These are phyloP conservation scores for Charina bottae DNA, from an alignment of 2,113 vertebrate genomes.

Conservation along the genomic window DNA sequence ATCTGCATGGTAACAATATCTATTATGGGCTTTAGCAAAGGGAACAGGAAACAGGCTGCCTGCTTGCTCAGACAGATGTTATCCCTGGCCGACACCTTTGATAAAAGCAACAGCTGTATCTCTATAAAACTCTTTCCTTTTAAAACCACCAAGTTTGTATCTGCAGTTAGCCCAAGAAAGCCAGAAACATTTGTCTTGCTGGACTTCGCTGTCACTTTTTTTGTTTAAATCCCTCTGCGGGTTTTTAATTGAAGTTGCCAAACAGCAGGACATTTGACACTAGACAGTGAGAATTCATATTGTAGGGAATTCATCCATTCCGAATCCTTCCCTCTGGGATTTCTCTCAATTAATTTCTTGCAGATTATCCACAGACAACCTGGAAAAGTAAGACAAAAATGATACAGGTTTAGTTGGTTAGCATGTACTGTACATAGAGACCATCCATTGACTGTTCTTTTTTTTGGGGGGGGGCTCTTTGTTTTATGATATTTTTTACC, in stretches of 20 bases:
- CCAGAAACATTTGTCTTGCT: conserved; percentile 50
- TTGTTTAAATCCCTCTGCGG: conserved; percentile 34
- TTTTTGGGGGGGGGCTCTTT: no score
- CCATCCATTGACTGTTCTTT: neutral
- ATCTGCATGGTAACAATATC: conserved; percentile 53
- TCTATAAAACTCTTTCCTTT: conserved; percentile 48
- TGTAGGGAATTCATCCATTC: conserved; percentile 2
- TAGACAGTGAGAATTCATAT: conserved; percentile 42
- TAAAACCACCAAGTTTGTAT: conserved; percentile 44
- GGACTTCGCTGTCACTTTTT: conserved; percentile 44
- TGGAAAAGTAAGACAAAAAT: neutral
- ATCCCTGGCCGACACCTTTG: conserved; percentile 39
- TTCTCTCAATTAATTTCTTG: neutral
- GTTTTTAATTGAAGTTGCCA: conserved; percentile 66
- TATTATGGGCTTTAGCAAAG: conserved; percentile 60
- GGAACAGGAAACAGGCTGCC: conserved; percentile 33
- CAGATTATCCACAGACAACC: neutral
- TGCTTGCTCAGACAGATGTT: conserved; percentile 51
- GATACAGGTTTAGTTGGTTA: neutral
- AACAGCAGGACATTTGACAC: conserved; percentile 51
- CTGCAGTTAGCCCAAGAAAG: conserved; percentile 49
- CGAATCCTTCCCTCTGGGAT: neutral
- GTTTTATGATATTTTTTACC: neutral
- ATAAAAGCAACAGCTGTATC: conserved; percentile 49
- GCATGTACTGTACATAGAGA: neutral